Percentiles rank a stretch among this genome's conserved stretches.
These are phyloP conservation scores for Eira barbara DNA, from an alignment of 2,113 vertebrate species.

Conservation along the genomic window DNA sequence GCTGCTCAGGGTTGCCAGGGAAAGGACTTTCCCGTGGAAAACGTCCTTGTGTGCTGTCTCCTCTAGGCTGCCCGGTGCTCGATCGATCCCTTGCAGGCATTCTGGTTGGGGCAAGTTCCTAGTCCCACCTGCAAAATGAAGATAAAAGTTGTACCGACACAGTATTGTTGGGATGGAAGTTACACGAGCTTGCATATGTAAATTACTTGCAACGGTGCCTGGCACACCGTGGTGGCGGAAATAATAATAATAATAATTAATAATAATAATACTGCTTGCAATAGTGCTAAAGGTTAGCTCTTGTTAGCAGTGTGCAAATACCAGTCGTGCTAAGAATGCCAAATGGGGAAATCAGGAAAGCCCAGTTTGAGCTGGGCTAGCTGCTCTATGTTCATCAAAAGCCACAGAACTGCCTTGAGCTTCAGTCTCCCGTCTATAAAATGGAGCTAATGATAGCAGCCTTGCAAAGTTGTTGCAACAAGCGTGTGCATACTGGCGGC, in stretches of 20 bases:
- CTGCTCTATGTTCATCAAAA: background rate
- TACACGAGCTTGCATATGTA: background rate
- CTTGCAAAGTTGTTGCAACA: fast-evolving
- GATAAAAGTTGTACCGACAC: background rate
- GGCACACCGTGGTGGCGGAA: too few species aligned
- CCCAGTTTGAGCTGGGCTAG: background rate
- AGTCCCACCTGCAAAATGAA: background rate
- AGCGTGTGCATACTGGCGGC: fast-evolving
- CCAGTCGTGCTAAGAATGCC: background rate
- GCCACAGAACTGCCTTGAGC: background rate
- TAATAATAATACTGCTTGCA: too few species aligned
- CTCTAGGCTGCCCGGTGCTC: too few species aligned
- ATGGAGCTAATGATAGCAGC: background rate
- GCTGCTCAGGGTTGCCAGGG: background rate
- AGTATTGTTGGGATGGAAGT: background rate
- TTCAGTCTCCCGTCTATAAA: background rate
- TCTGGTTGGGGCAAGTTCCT: background rate
- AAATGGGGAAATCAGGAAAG: background rate
- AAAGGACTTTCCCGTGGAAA: background rate
- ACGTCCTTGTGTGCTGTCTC: background rate
- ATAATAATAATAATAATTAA: too few species aligned
- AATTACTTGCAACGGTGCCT: background rate
- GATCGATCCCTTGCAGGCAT: background rate
- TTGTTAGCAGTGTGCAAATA: background rate
- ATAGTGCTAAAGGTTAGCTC: too few species aligned